Evolutionary conservation across 2,797 vertebrate genomes (phyloP), one percentile per base, ranked within the genome.

Genomic region (Pseudochirops cupreus): DNA sequence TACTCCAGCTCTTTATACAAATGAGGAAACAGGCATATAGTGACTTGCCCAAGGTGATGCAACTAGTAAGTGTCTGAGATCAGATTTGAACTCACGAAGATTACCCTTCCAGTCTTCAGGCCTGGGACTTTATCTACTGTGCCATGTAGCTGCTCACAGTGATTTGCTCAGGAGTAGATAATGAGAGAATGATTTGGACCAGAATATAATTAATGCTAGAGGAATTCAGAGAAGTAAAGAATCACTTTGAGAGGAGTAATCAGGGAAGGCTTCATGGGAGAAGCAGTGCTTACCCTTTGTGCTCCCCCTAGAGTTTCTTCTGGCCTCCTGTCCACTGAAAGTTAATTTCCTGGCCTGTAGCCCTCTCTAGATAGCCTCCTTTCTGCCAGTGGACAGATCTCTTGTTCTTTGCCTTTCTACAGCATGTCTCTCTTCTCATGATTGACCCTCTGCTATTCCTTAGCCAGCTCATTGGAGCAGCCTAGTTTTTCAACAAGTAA

Each of bases 181-280:
- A 0, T 54, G 57, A 93, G 33, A 90, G 21, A 29, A 58, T 1
- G 13, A 0, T 31, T 55, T n/a, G 14, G 5, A n/a, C 91, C 39
- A 92, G 31, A 55, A 56, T 92, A 59, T 91, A 21, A 58, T 92
- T 92, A n/a, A 12, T 92, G 93, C 93, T 67, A 58, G 10, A 58
- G 52, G 93, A 92, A 59, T 91, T 93, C 82, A 16, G 4, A 11
- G 50, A 16, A 93, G n/a, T 28, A 14, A 91, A 53, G 74, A 12
- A 52, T 59, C 58, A 33, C n/a, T 1, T 18, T 93, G 89, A 55
- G 62, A 31, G 16, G 18, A 67, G 26, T 1, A 14, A 28, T n/a
- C 53, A 91, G 46, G 92, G 89, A 89, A 95, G 33, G 87, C 89
- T 54, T 62, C 54, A 16, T 56, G 26, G 28, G 74, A 50, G 56